These are phyloP conservation scores for Porites lobata DNA, from an alignment of 92 coral and sea anemone genomes.

Conservation along the genomic window DNA sequence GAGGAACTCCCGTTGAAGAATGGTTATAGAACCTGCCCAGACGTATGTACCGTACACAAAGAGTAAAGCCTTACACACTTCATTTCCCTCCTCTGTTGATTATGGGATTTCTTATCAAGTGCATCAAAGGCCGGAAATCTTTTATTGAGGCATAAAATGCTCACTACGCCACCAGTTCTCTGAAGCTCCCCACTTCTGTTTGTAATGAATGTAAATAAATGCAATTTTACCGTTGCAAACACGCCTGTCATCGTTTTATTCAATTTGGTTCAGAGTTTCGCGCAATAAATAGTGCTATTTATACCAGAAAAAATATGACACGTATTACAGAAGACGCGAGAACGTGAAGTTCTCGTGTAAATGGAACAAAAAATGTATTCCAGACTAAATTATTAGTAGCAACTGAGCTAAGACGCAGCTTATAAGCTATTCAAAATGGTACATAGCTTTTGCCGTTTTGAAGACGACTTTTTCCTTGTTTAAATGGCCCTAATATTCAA, in stretches of 20 bases:
- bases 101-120: not conserved
- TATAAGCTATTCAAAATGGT: too few relatives aligned
- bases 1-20: slow-evolving; percentile 75
- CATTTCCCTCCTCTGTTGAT: not conserved
- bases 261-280: not conserved
- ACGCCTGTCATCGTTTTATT: not conserved
- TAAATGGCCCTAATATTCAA: too few relatives aligned
- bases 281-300: too few relatives aligned
- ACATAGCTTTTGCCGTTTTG: too few relatives aligned
- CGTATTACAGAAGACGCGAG: not conserved
- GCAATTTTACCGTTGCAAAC: not conserved
- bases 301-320: not conserved
- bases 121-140: not conserved
- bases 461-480: too few relatives aligned
- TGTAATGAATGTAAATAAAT: slow-evolving; percentile 15
- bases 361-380: too few relatives aligned
- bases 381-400: too few relatives aligned
- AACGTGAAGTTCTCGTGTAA: too few relatives aligned
- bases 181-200: not conserved
- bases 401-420: too few relatives aligned
- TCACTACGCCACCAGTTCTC: not conserved
- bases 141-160: not conserved
- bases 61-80: not conserved
- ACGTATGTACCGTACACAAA: not conserved
- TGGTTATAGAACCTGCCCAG: slow-evolving; percentile 34